These are phyloP conservation scores for Tenebrosternarchus preto DNA, from an alignment of 2,113 vertebrate species.

Conservation along the genomic window DNA sequence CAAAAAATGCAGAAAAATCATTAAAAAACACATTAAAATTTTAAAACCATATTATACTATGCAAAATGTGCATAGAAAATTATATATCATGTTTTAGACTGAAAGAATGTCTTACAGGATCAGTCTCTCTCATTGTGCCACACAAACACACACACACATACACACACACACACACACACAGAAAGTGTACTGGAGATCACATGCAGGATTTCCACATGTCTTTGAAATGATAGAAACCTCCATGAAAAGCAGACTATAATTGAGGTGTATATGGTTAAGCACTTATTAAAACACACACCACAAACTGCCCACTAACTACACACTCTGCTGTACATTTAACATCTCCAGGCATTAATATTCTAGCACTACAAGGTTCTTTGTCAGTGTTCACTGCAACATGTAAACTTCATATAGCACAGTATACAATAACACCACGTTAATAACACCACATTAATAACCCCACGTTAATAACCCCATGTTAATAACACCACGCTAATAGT, in stretches of 20 bases:
- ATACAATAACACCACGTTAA: neutral
- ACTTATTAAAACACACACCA: constrained; percentile 56
- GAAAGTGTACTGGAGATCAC: constrained; percentile 35
- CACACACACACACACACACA: constrained; percentile 4
- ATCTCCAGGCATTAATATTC: neutral
- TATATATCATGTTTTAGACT: too few species aligned
- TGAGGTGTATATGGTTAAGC: constrained; percentile 71
- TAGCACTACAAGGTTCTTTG: neutral
- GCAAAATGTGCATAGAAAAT: too few species aligned
- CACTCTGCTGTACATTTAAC: constrained; percentile 13
- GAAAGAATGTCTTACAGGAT: too few species aligned
- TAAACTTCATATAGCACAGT: constrained; percentile 9
- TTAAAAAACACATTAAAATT: too few species aligned
- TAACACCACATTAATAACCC: neutral
- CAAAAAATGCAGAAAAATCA: too few species aligned
- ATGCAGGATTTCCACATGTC: constrained; percentile 37
- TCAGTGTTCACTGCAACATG: neutral
- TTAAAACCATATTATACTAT: too few species aligned
- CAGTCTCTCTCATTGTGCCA: neutral
- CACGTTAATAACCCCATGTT: constrained; percentile 2
- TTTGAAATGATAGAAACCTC: constrained; percentile 66
- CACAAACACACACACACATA: neutral
- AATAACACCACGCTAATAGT: neutral
- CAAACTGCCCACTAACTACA: constrained; percentile 49
- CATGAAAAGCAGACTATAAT: constrained; percentile 76